Percentiles rank a stretch among this genome's conserved stretches.
phyloP scores from a whole-genome alignment of 2,113 vertebrate species.

The Vimba vimba region DNA sequence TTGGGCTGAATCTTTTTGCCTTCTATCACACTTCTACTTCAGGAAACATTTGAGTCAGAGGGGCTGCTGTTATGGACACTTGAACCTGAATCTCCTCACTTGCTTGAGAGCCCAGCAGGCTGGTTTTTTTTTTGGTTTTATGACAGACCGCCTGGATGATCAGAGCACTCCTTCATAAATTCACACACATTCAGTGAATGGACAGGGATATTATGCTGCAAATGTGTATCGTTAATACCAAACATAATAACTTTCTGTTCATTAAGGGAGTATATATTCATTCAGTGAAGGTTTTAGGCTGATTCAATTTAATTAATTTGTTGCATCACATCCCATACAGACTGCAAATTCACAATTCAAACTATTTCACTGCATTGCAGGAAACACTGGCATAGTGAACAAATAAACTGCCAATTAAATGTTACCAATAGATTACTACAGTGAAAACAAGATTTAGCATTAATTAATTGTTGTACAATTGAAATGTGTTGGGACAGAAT shows the following conservation, averaged over 20 bases:
- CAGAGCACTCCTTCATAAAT: not conserved
- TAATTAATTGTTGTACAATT: not conserved
- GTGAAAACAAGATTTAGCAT: conserved; percentile 5
- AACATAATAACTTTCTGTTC: not conserved
- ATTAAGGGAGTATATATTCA: not conserved
- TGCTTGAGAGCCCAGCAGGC: conserved; percentile 24
- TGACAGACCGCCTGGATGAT: conserved; percentile 28
- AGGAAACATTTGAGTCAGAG: conserved; percentile 32
- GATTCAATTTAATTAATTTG: not conserved
- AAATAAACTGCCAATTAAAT: not conserved
- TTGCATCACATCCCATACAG: not conserved
- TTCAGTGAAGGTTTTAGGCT: not conserved
- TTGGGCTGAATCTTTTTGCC: conserved; percentile 40
- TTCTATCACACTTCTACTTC: conserved; percentile 46
- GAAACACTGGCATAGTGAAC: not conserved
- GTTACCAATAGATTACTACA: not conserved
- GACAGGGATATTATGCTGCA: not conserved
- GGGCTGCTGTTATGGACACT: conserved; percentile 49
- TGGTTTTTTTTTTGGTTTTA: not conserved
- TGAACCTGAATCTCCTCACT: conserved; percentile 47
- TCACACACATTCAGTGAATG: not conserved
- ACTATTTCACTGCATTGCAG: not conserved
- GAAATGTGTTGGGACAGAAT: conserved; percentile 28
- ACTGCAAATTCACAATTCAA: not conserved
- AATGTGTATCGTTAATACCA: not conserved